Percentiles rank a stretch among this genome's conserved stretches.
phyloP scores from a whole-genome alignment of 2,888 invertebrate genomes.

The Subacronicta megacephala region DNA sequence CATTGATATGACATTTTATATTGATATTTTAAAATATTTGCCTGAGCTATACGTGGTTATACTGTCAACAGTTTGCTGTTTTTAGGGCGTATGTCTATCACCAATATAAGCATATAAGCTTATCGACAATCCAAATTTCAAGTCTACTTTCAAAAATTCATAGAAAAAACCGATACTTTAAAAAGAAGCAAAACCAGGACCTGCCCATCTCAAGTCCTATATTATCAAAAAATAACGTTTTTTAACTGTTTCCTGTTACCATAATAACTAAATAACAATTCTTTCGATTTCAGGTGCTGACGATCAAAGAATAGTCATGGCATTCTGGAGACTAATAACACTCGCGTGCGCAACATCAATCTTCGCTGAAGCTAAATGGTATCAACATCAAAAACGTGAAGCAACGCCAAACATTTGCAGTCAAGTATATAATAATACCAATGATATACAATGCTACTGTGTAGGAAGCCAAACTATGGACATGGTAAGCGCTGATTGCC shows the following conservation, averaged over 20 bases:
- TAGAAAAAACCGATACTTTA: too few relatives aligned
- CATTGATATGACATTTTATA: too few relatives aligned
- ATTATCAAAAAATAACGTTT: too few relatives aligned
- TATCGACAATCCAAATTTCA: too few relatives aligned
- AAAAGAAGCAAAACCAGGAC: too few relatives aligned
- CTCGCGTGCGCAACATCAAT: constrained; percentile 66
- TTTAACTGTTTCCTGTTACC: not conserved
- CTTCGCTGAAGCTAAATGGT: constrained; percentile 70
- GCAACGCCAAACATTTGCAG: constrained; percentile 71
- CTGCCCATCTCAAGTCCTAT: too few relatives aligned
- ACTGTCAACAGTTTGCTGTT: too few relatives aligned
- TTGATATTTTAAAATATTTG: too few relatives aligned
- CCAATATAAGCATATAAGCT: too few relatives aligned
- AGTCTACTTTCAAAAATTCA: too few relatives aligned
- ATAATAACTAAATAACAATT: constrained; percentile 24
- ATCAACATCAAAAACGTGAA: constrained; percentile 71
- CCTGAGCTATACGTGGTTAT: too few relatives aligned
- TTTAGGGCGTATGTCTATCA: too few relatives aligned
- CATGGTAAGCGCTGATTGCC: constrained; percentile 91
- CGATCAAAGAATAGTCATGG: constrained; percentile 61
- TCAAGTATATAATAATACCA: constrained; percentile 70
- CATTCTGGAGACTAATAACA: constrained; percentile 69
- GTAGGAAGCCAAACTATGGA: constrained; percentile 58
- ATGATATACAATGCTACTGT: constrained; percentile 80
- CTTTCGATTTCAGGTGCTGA: constrained; percentile 68